These are phyloP conservation scores for Emys orbicularis DNA, from an alignment of 2,797 vertebrate genomes.

Conservation along the genomic window DNA sequence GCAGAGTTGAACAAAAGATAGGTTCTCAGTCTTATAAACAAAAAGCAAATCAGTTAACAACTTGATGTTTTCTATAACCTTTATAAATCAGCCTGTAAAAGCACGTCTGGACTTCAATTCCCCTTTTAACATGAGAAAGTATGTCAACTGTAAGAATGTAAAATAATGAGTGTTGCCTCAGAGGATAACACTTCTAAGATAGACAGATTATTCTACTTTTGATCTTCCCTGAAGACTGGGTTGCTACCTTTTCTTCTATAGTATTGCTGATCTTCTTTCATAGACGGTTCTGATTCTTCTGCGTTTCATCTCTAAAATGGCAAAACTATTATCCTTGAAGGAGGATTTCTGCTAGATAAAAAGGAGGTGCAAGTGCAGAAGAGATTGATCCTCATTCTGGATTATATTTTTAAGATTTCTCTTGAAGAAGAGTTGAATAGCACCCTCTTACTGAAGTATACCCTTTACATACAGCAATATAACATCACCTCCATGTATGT, in stretches of 20 bases:
- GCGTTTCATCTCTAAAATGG: neutral
- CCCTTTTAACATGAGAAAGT: neutral
- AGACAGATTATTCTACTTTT: neutral
- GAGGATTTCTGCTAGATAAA: slow-evolving; percentile 13
- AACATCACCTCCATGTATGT: neutral
- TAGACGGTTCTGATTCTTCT: neutral
- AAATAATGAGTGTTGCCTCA: neutral
- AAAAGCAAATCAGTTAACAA: neutral
- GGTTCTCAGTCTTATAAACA: neutral
- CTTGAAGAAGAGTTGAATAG: neutral
- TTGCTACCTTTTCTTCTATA: neutral
- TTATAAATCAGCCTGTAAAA: neutral
- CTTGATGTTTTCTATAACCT: neutral
- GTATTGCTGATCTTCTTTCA: neutral
- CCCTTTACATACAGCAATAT: neutral
- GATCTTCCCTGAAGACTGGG: too few species aligned
- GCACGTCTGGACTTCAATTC: neutral
- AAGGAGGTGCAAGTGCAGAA: neutral
- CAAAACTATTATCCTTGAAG: slow-evolving; percentile 2
- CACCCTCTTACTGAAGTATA: neutral
- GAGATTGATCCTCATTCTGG: neutral
- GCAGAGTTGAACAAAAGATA: slow-evolving; percentile 11
- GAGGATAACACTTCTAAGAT: neutral
- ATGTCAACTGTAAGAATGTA: neutral
- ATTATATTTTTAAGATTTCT: neutral